A percentile compares a stretch with the other conserved stretches of the same genome.
phyloP scores from a whole-genome alignment of 2,888 invertebrate genomes.

The Drosophila mulleri region DNA sequence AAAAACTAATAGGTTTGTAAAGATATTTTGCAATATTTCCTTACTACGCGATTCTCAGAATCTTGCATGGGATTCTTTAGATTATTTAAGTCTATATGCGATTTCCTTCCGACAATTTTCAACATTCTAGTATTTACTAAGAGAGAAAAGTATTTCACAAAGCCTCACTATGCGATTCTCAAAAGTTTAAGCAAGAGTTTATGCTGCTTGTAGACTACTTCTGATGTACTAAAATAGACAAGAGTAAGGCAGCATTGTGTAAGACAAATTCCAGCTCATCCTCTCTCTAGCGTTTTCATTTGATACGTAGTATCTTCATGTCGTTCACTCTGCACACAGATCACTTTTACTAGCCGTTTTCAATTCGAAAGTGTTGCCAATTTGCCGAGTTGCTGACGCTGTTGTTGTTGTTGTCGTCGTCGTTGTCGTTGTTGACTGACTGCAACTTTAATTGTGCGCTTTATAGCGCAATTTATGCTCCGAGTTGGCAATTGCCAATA shows the following conservation, averaged over 20 bases:
- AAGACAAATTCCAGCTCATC: not conserved
- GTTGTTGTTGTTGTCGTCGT: slow-evolving; percentile 5
- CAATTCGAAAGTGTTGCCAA: slow-evolving; percentile 80
- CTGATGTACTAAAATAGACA: too few relatives aligned
- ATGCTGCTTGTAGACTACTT: not conserved
- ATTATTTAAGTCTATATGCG: too few relatives aligned
- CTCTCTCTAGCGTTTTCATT: not conserved
- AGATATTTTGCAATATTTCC: not conserved
- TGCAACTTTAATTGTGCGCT: slow-evolving; percentile 77
- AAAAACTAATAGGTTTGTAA: not conserved
- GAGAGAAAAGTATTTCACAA: too few relatives aligned
- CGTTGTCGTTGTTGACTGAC: slow-evolving; percentile 49
- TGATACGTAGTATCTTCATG: slow-evolving; percentile 12
- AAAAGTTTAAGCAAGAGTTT: not conserved
- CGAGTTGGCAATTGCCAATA: slow-evolving; percentile 57
- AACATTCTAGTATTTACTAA: too few relatives aligned
- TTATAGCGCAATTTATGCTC: slow-evolving; percentile 77
- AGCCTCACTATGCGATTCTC: not conserved
- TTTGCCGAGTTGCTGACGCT: slow-evolving; percentile 64
- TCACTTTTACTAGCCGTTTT: slow-evolving; percentile 61
- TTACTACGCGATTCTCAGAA: not conserved
- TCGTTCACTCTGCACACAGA: slow-evolving; percentile 1
- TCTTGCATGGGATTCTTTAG: too few relatives aligned
- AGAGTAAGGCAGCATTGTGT: not conserved
- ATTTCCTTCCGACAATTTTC: too few relatives aligned